Evolutionary conservation across 2,888 invertebrate genomes (phyloP).

Genomic region (Spisula subtruncata): DNA sequence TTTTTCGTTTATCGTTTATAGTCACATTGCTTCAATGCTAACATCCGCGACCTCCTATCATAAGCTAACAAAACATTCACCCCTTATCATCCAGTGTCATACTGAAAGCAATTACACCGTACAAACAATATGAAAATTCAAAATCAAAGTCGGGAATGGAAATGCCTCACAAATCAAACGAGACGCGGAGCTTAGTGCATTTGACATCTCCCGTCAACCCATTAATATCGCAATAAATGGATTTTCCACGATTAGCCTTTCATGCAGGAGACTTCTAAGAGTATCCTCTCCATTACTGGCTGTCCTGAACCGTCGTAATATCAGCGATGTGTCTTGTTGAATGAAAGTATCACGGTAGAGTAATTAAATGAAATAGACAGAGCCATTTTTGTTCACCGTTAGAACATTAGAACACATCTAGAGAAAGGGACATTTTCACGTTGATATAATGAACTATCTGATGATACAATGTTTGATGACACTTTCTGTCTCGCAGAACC

Average conservation of each 20-base stretch:
- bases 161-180: slow-evolving; percentile 1
- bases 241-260: slow-evolving; percentile 33
- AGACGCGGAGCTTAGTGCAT: slow-evolving; percentile 13
- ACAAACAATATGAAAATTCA: slow-evolving; percentile 13
- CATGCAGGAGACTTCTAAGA: slow-evolving; percentile 24
- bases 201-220: slow-evolving; percentile 27
- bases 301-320: not conserved
- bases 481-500: not conserved
- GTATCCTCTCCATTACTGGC: not conserved
- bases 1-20: too few relatives aligned
- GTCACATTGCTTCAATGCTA: too few relatives aligned
- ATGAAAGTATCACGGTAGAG: slow-evolving; percentile 20
- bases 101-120: not conserved
- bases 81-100: not conserved
- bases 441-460: not conserved
- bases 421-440: not conserved
- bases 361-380: slow-evolving; percentile 44
- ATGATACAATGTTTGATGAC: not conserved
- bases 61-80: not conserved
- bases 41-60: not conserved
- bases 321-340: slow-evolving; percentile 34
- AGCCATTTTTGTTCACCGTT: not conserved
- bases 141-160: slow-evolving; percentile 22
- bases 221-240: slow-evolving; percentile 31
- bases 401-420: not conserved